A percentile compares a stretch with the other conserved stretches of the same genome.
Evolutionary conservation across 2,797 vertebrate genomes (phyloP).

Genomic region (Muraenolepis orangiensis): DNA sequence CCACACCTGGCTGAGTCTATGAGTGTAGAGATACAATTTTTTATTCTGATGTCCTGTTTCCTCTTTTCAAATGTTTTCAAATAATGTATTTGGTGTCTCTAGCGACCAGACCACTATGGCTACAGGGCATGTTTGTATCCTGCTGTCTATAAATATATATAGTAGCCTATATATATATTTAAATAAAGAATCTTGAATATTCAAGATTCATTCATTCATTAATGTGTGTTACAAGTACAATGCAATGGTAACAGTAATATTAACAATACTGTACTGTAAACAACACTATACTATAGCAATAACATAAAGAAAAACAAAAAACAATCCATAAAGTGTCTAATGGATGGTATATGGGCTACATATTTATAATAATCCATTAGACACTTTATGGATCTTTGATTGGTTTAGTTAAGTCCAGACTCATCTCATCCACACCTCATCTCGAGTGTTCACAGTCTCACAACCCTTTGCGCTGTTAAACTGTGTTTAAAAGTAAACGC

Average conservation of each 20-base stretch:
- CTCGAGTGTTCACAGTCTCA: neutral
- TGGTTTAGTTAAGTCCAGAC: neutral
- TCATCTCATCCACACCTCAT: neutral
- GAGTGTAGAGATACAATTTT: conserved; percentile 67
- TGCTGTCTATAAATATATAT: neutral
- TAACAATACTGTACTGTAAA: too few relatives aligned
- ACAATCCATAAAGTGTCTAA: too few relatives aligned
- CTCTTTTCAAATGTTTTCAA: conserved; percentile 30
- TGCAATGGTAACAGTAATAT: too few relatives aligned
- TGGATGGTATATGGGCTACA: too few relatives aligned
- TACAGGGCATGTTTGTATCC: neutral
- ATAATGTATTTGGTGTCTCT: conserved; percentile 8
- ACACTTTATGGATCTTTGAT: too few relatives aligned
- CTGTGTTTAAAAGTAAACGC: conserved; percentile 28
- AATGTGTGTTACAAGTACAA: too few relatives aligned
- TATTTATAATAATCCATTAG: too few relatives aligned
- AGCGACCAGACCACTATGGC: neutral
- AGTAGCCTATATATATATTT: too few relatives aligned
- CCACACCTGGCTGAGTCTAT: conserved; percentile 33
- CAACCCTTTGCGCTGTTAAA: conserved; percentile 43
- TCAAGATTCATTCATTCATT: too few relatives aligned
- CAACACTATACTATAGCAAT: too few relatives aligned
- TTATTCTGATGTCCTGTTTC: conserved; percentile 57
- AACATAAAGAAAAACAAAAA: too few relatives aligned
- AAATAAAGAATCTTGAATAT: too few relatives aligned